Evolutionary conservation across 2,113 vertebrate genomes (phyloP).

Genomic region (Speoplatyrhinus poulsoni): DNA sequence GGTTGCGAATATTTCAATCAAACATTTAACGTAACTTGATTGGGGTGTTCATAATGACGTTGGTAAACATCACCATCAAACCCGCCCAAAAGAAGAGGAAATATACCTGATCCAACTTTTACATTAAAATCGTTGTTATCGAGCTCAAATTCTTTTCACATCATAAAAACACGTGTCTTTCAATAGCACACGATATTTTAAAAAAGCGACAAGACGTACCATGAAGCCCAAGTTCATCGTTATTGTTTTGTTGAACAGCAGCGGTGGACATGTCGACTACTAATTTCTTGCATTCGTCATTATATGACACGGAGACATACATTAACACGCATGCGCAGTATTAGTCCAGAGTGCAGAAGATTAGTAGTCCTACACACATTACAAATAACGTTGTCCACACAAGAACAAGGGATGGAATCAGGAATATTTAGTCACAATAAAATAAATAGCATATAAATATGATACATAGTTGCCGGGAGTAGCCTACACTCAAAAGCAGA

Average conservation of each 20-base stretch:
- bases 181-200: background rate
- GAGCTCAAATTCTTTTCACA: background rate
- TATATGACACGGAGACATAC: constrained; percentile 51
- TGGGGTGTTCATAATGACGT: constrained; percentile 47
- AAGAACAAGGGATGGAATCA: too few relatives aligned
- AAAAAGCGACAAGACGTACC: constrained; percentile 59
- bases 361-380: too few relatives aligned
- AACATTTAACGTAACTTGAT: constrained; percentile 23
- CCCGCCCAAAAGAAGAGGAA: constrained; percentile 64
- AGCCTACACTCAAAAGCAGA: too few relatives aligned
- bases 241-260: constrained; percentile 77
- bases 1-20: constrained; percentile 58
- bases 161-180: background rate
- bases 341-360: constrained; percentile 9
- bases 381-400: too few relatives aligned
- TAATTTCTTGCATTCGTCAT: constrained; percentile 62
- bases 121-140: constrained; percentile 44
- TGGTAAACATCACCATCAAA: constrained; percentile 29
- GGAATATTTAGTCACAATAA: too few relatives aligned
- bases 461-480: too few relatives aligned
- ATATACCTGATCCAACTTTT: constrained; percentile 59
- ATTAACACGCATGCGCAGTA: constrained; percentile 53
- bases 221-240: constrained; percentile 77
- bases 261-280: constrained; percentile 79
- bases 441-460: too few relatives aligned